These are phyloP conservation scores for Sinotaia quadrata DNA, from an alignment of 2,888 invertebrate species.

Conservation along the genomic window DNA sequence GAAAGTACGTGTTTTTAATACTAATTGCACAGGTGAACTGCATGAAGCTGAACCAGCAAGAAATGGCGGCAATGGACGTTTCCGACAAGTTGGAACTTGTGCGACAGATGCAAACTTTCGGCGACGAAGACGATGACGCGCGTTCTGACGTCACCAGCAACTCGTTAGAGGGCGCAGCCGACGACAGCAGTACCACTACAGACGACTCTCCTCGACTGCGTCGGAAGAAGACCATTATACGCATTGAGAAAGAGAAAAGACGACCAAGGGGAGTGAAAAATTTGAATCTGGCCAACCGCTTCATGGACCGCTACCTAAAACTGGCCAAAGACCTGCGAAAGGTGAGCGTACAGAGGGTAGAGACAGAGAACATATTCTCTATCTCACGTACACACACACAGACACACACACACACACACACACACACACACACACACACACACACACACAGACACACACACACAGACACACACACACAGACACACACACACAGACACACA, in stretches of 20 bases:
- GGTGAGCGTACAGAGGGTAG: slow-evolving; percentile 28
- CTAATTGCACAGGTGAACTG: slow-evolving; percentile 71
- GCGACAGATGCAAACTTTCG: slow-evolving; percentile 58
- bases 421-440: not conserved
- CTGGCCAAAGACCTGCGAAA: slow-evolving; percentile 57
- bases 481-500: not conserved
- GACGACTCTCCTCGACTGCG: slow-evolving; percentile 56
- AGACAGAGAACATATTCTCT: not conserved
- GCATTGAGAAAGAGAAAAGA: slow-evolving; percentile 46
- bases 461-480: slow-evolving; percentile 8
- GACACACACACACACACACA: slow-evolving; percentile 1
- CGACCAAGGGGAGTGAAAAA: slow-evolving; percentile 42
- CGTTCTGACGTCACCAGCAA: slow-evolving; percentile 52
- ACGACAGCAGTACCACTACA: slow-evolving; percentile 54
- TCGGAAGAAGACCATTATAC: slow-evolving; percentile 50
- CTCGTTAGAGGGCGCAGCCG: slow-evolving; percentile 49
- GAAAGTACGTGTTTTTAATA: not conserved
- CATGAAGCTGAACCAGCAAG: slow-evolving; percentile 58
- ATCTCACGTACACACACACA: slow-evolving; percentile 3
- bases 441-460: not conserved
- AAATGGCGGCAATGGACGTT: slow-evolving; percentile 57
- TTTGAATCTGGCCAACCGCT: slow-evolving; percentile 51
- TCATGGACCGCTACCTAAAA: slow-evolving; percentile 58
- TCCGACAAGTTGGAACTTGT: slow-evolving; percentile 59
- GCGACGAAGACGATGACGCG: slow-evolving; percentile 55